Evolutionary conservation across 2,888 invertebrate species (phyloP), one percentile per base, ranked within the genome.

Genomic region (Pachydiplax longipennis): DNA sequence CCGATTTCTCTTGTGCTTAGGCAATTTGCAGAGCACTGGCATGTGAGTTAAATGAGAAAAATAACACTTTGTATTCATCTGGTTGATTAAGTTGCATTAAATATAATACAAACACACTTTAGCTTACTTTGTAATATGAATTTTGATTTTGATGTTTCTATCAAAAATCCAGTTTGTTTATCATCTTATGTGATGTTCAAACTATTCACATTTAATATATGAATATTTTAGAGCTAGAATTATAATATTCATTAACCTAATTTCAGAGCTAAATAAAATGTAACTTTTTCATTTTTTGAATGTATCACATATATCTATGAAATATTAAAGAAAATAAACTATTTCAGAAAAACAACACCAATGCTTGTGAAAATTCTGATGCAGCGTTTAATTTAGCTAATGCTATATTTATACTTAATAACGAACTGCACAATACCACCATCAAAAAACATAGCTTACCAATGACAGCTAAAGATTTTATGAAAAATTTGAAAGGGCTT

Each of bases 331-430:
- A n/a, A n/a, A n/a, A n/a, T n/a, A 92, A n/a, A n/a, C n/a, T n/a
- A 91, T 95, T 96, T 94, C 94, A 97, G 95, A 97, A 97, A 94
- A 96, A 96, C 93, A 99, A 99, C 94, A 97, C 97, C 13, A 97
- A 97, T 93, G 99, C 99, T 0, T 99, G 99, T 94, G 97, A 97
- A 25, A 98, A 99, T 94, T 97, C 97, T 0, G 99, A 99, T 95
- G 98, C 99, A 0, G 99, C 99, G 0, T 99, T 99, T 94, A 98
- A 99, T 0, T 95, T 99, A 91, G 98, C 99, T 0, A 99, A 99
- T 94, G 99, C 99, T 12, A 97, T 99, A 25, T 99, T 99, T 92
- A 99, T 99, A 99, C 95, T 99, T 91, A 99, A 99, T 94, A 99
- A 99, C 93, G 99, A 99, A 95, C 99, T 99, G 93, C 99, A 99